Percentiles rank a stretch among this genome's conserved stretches.
Conservation (phyloP, 1,140 invertebrate genomes). For the Leptinotarsa undecemlineata region DNA sequence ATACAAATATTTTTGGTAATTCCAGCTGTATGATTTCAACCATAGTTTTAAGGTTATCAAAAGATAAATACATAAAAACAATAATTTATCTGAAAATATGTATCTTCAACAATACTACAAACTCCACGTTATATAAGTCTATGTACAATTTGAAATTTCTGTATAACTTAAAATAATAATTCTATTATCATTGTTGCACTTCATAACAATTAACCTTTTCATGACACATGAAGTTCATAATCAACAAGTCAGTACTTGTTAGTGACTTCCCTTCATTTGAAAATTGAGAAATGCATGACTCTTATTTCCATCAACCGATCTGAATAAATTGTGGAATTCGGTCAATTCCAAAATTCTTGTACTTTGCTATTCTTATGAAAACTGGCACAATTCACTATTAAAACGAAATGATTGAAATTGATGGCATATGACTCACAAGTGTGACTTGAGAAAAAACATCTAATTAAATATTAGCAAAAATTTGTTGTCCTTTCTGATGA, state of each 20-base stretch:
- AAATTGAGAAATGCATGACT: not conserved
- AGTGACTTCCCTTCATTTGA: not conserved
- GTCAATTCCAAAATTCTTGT: too few species aligned
- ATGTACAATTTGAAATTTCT: not conserved
- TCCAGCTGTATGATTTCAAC: slow-evolving; percentile 16
- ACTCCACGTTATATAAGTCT: not conserved
- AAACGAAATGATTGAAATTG: too few species aligned
- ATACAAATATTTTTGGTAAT: slow-evolving; percentile 18
- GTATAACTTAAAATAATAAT: not conserved
- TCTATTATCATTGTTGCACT: not conserved
- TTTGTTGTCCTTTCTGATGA: too few species aligned
- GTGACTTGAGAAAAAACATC: too few species aligned
- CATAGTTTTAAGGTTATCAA: not conserved
- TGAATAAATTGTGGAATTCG: not conserved
- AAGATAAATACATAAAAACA: slow-evolving; percentile 11
- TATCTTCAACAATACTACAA: not conserved
- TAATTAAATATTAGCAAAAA: too few species aligned
- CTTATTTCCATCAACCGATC: not conserved
- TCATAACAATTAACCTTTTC: not conserved
- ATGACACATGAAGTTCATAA: not conserved
- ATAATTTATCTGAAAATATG: slow-evolving; percentile 8
- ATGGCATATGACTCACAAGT: too few species aligned
- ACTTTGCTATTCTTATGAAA: too few species aligned
- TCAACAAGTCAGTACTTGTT: not conserved
- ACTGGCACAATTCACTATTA: too few species aligned